A percentile compares a stretch with the other conserved stretches of the same genome.
Evolutionary conservation across 2,888 invertebrate species (phyloP).

Genomic region (Agonopterix alstromeriana): DNA sequence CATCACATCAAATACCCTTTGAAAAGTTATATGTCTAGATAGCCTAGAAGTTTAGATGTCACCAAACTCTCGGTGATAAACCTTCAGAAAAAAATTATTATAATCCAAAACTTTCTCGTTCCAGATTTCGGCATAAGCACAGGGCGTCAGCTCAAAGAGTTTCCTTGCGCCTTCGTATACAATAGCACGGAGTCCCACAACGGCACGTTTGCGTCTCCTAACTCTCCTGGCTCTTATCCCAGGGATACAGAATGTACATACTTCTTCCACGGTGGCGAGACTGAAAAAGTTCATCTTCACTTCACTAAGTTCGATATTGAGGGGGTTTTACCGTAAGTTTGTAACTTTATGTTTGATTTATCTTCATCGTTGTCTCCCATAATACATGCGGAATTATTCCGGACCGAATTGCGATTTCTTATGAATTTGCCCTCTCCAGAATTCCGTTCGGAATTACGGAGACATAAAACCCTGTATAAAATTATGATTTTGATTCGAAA

Average conservation of each 20-base stretch:
- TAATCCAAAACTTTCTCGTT: slow-evolving; percentile 10
- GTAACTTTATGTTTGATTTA: background rate
- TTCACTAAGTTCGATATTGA: slow-evolving; percentile 96
- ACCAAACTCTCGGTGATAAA: no score
- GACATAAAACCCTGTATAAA: no score
- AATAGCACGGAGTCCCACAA: slow-evolving; percentile 87
- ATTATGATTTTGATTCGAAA: no score
- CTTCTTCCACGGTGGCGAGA: slow-evolving; percentile 88
- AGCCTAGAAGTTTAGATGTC: no score
- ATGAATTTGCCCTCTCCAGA: no score
- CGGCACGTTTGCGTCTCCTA: slow-evolving; percentile 91
- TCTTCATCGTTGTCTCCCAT: no score
- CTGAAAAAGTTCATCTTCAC: slow-evolving; percentile 88
- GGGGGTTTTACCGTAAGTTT: slow-evolving; percentile 93
- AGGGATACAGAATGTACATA: slow-evolving; percentile 94
- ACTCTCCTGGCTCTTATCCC: slow-evolving; percentile 93
- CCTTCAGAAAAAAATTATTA: no score
- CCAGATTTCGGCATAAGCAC: slow-evolving; percentile 92
- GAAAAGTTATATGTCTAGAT: no score
- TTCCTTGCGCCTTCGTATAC: slow-evolving; percentile 92
- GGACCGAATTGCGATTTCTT: no score
- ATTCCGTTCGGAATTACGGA: no score
- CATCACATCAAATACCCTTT: no score
- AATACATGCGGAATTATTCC: no score
- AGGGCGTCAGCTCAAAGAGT: slow-evolving; percentile 85